Percentiles rank a stretch among this genome's conserved stretches.
Conservation (phyloP, 2,113 vertebrate species). For the Hippopotamus amphibius region DNA sequence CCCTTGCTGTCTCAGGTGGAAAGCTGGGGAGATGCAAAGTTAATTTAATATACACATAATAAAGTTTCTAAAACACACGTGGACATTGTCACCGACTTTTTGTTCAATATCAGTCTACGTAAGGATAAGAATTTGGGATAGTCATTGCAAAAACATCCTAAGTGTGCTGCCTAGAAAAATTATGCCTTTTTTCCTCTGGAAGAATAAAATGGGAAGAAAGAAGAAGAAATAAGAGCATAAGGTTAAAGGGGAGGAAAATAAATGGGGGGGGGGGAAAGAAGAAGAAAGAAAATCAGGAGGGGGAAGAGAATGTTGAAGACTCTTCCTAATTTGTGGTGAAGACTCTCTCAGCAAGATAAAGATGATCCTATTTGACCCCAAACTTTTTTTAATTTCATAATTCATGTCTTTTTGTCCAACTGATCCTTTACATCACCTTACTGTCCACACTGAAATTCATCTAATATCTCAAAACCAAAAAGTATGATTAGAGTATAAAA, state of each 20-base stretch:
- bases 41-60: constrained; percentile 18
- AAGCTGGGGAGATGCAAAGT: background rate
- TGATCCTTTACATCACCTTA: background rate
- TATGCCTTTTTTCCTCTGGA: background rate
- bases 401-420: background rate
- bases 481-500: background rate
- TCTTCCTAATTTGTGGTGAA: background rate
- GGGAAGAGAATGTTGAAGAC: background rate
- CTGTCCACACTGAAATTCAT: background rate
- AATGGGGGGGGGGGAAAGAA: background rate
- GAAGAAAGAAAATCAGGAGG: background rate
- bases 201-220: background rate
- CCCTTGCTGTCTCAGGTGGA: background rate
- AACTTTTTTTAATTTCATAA: background rate
- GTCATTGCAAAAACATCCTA: background rate
- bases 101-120: background rate
- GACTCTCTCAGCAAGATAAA: background rate
- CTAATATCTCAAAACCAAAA: background rate
- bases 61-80: background rate
- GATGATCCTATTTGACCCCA: background rate
- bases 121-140: background rate
- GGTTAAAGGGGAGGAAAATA: background rate
- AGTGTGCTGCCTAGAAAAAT: background rate
- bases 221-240: background rate
- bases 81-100: background rate